Base-by-base conservation (phyloP, 2,888 invertebrate genomes). In the Limnephilus rhombicus region DNA sequence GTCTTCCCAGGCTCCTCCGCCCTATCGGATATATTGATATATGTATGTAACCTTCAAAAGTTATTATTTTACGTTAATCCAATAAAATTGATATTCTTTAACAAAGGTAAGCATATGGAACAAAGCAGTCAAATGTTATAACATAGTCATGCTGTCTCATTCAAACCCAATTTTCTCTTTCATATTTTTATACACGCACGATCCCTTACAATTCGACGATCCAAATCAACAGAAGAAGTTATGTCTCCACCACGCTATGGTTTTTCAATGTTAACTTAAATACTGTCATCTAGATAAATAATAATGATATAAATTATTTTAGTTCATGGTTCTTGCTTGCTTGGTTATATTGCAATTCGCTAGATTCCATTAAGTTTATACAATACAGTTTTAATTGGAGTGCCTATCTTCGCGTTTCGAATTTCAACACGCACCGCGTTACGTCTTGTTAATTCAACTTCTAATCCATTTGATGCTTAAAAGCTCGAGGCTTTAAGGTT, bases 381-480 rank as follows among this genome's bases (percentile, higher is more conserved):
- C 68, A 68, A 68, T 68, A 68, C 68, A 18, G 24, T 68, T 24
- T 68, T 7, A 68, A 68, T 68, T 68, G 4, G 24, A 68, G 18
- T 68, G 68, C 24, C 68, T 68, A 68, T 68, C 68, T 24, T 18
- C 7, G 68, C 68, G 68, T 68, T 68, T 68, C 24, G 68, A 80
- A 88, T 80, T 88, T 88, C 88, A 41, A 49, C 41, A 85, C 41
- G 83, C 83, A 85, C n/a, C 45, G 3, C 34, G 80, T 37, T 68
- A 68, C 68, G 68, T 24, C 68, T 5, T 68, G 68, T 24, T 68
- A 68, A 68, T 68, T 7, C 3, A 68, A 68, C 24, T 88, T 88
- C 31, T 34, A 80, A 88, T 34, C 88, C 88, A 88, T 80, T 88
- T 49, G 80, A 7, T 80, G 37, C 80, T 88, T 34, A 88, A 88